Percentiles rank a stretch among this genome's conserved stretches.
Conservation (phyloP, 2,797 vertebrate species). For the Brachymystax lenok region DNA sequence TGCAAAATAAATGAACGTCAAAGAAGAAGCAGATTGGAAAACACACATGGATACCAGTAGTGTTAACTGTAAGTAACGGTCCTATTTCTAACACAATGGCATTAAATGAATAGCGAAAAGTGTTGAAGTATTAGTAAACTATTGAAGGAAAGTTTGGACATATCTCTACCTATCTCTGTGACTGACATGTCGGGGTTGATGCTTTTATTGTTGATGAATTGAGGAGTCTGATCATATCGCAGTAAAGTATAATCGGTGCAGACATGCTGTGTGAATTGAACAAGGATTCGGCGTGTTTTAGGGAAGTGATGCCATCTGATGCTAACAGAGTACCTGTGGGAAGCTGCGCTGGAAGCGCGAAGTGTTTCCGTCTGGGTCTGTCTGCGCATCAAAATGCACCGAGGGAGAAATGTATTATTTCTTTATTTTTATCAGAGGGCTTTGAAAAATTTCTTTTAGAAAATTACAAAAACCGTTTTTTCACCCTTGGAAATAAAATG, state of each 20-base stretch:
- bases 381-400: neutral
- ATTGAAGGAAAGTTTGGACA: constrained; percentile 1
- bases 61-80: constrained; percentile 24
- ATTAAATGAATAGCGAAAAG: neutral
- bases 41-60: constrained; percentile 1
- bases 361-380: constrained; percentile 20
- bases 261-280: constrained; percentile 19
- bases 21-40: neutral
- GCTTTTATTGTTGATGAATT: neutral
- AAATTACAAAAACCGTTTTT: neutral
- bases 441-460: neutral
- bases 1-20: neutral
- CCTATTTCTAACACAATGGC: neutral
- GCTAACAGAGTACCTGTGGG: constrained; percentile 58
- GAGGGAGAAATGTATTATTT: neutral
- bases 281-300: constrained; percentile 55
- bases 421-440: neutral
- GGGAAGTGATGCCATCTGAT: constrained; percentile 64
- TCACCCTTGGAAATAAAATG: too few relatives aligned
- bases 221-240: neutral
- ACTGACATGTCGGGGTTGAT: neutral
- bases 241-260: neutral
- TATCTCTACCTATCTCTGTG: neutral
- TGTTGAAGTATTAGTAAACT: neutral
- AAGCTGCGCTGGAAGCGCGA: constrained; percentile 47